Evolutionary conservation across 2,113 vertebrate species (phyloP), one percentile per base, ranked within the genome.

Genomic region (Cichladusa arquata): DNA sequence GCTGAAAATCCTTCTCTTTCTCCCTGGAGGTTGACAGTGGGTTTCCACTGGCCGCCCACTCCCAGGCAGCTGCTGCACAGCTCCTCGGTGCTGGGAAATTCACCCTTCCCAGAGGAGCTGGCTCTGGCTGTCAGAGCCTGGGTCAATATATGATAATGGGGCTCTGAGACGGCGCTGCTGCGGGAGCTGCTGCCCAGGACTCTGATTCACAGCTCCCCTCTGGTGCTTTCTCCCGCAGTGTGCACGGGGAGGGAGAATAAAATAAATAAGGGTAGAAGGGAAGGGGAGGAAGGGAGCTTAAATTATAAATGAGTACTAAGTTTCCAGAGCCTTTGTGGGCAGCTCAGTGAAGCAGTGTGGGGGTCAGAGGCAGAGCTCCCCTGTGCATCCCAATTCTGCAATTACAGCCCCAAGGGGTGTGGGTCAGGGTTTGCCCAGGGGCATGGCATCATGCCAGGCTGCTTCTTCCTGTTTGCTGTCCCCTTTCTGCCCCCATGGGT

Each of bases 91-190:
- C 91, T 94, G 96, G 94, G 96, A 97, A 97, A 92, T 78, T 57
- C 71, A 22, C 60, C 71, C 56, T 86, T 91, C 91, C 93, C 86
- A 56, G 92, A 1, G 22, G 95, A 91, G 83, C 93, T 86, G 86
- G 95, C 83, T 95, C 69, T 2, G 48, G 91, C 96, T 97, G 96
- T 96, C 97, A 95, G 95, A 95, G 83, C 84, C 33, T 2, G 23
- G 96, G 95, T 97, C 96, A 96, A 97, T 97, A 97, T 92, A 97
- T 97, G 97, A 76, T 96, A 97, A 97, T 95, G 86, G 90, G 81
- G 78, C 92, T 97, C 94, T 96, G 96, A 88, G 97, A 71, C 33
- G 16, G 60, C 16, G 67, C 86, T 94, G 96, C 93, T 70, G 88
- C 24, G 65, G 94, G 96, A 95, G 92, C 85, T 0, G 29, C 94